Evolutionary conservation across 2,113 vertebrate species (phyloP), one percentile per base, ranked within the genome.

Genomic region (Ariopsis seemanni): DNA sequence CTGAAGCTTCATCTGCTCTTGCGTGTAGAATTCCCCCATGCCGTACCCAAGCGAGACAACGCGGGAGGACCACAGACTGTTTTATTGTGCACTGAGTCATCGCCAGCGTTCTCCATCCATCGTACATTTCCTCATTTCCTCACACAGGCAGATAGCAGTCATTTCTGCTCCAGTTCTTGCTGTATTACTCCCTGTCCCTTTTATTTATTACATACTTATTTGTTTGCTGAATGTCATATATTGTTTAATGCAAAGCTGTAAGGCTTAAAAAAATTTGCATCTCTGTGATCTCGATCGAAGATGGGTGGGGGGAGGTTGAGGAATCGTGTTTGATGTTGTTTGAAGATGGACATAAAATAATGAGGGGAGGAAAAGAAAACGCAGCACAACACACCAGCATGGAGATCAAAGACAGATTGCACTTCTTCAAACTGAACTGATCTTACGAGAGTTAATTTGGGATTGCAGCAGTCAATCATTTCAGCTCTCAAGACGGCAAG

Each of bases 271-370:
- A 34, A 2, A 2, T 27, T 53, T 34, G 20, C 30, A 62, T 81
- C 57, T 62, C 63, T 50, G 58, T 72, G 80, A 89, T 89, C 58
- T 25, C 60, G 81, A 86, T 78, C 5, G 78, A 80, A 18, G 50
- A 42, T 1, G 20, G 34, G 34, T 15, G 20, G 9, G 22, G 48
- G 20, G 48, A 48, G 27, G 65, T 58, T 42, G 42, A 30, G 30
- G 65, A 30, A 67, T 82, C n/a, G 25, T 58, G 55, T 89, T 86
- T 88, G 88, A 88, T 87, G 82, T 71, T 84, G 77, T 89, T 89
- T 87, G 89, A 87, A 85, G 89, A 87, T 89, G 89, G 89, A 87
- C 89, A 84, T 87, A 77, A 89, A 87, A 82, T 85, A 85, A 87
- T 89, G 82, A 75, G 77, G 69, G 63, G 77, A 82, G 63, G 83